These are phyloP conservation scores for Myodes glareolus DNA, from an alignment of 2,113 vertebrate genomes.

Conservation along the genomic window DNA sequence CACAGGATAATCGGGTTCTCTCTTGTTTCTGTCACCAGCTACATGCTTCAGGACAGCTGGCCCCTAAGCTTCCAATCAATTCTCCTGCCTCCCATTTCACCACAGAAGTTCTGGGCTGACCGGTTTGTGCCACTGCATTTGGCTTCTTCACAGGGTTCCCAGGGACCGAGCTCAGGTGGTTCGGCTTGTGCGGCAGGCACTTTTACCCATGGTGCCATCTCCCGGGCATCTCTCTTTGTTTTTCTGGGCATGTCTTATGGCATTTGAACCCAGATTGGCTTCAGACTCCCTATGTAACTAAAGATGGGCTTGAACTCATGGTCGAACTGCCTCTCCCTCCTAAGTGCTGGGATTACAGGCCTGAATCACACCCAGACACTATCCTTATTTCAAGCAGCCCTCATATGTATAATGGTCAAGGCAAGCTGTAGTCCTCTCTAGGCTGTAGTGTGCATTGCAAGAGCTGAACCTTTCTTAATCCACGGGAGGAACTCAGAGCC, in stretches of 20 bases:
- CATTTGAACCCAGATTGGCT: not conserved
- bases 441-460: not conserved
- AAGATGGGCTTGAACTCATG: not conserved
- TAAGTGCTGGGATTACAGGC: not conserved
- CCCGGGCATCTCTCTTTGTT: not conserved
- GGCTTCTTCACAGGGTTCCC: not conserved
- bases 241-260: not conserved
- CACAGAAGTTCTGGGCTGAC: not conserved
- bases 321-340: not conserved
- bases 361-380: too few species aligned
- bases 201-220: not conserved
- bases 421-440: not conserved
- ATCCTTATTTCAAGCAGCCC: not conserved
- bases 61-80: too few species aligned
- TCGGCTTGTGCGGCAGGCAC: not conserved
- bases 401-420: not conserved
- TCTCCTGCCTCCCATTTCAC: not conserved
- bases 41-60: not conserved
- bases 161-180: not conserved
- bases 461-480: constrained; percentile 12
- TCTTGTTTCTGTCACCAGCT: not conserved
- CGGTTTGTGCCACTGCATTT: not conserved
- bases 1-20: not conserved
- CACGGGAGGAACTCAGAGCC: not conserved
- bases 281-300: not conserved